Percentiles rank a stretch among this genome's conserved stretches.
phyloP scores from a whole-genome alignment of 35 echinoderm and acorn worm species.

The Acanthaster planci region DNA sequence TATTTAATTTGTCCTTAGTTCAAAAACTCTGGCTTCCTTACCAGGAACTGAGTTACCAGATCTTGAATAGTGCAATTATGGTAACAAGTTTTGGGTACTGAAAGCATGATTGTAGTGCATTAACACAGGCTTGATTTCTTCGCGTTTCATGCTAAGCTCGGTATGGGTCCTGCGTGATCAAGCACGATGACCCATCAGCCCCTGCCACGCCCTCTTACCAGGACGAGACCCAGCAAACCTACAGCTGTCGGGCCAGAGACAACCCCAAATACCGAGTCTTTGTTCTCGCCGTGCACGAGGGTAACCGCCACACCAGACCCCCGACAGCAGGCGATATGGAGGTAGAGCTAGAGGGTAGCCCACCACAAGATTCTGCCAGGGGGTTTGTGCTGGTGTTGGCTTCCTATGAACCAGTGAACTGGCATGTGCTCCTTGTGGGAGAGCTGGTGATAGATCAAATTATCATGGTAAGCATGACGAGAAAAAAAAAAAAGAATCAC shows the following conservation, averaged over 20 bases:
- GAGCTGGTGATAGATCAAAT: conserved; percentile 47
- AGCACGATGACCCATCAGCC: conserved; percentile 28
- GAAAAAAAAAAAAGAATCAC: too few relatives aligned
- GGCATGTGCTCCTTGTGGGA: conserved; percentile 41
- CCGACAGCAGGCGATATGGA: conserved; percentile 60
- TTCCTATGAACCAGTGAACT: conserved; percentile 75
- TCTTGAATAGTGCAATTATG: too few relatives aligned
- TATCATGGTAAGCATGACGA: conserved; percentile 63
- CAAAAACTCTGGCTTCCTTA: neutral
- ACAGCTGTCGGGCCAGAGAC: conserved; percentile 52
- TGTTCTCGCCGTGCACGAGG: conserved; percentile 70
- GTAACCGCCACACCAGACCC: conserved; percentile 59
- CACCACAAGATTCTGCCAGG: neutral
- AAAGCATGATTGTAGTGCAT: too few relatives aligned
- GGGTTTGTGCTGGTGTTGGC: conserved; percentile 56
- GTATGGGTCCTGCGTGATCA: conserved; percentile 58
- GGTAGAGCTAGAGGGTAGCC: conserved; percentile 8
- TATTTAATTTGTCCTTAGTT: neutral
- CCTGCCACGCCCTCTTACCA: conserved; percentile 15
- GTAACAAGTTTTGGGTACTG: too few relatives aligned
- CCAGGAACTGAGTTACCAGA: neutral
- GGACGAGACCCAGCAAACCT: conserved; percentile 16
- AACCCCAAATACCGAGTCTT: conserved; percentile 29
- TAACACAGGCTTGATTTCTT: too few relatives aligned
- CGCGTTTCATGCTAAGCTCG: conserved; percentile 29